Conservation (phyloP, 2,888 invertebrate species). For the Celastrina argiolus region DNA sequence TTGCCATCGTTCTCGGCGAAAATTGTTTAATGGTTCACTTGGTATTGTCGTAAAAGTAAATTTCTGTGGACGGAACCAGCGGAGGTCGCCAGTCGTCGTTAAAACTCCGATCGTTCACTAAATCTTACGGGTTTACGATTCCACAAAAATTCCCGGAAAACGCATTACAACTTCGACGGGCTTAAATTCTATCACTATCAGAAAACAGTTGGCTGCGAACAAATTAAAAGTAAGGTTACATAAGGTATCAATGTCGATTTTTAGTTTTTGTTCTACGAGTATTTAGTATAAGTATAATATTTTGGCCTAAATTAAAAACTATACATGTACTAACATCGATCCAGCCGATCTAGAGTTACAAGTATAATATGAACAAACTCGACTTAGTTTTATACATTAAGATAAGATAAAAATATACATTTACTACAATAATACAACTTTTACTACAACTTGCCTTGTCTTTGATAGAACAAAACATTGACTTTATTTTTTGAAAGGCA, state of each 20-base stretch:
- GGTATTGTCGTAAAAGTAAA: constrained; percentile 68
- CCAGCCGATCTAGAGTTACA: too few species aligned
- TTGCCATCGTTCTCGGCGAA: constrained; percentile 42
- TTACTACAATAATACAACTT: too few species aligned
- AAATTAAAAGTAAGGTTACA: neutral
- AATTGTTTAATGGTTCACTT: constrained; percentile 60
- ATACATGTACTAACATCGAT: too few species aligned
- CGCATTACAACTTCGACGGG: constrained; percentile 1
- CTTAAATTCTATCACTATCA: constrained; percentile 4
- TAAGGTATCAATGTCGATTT: neutral
- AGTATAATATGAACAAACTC: too few species aligned
- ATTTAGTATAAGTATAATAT: too few species aligned
- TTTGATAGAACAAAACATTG: too few species aligned
- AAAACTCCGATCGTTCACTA: constrained; percentile 67
- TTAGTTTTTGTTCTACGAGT: too few species aligned
- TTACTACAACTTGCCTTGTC: too few species aligned
- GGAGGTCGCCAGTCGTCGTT: constrained; percentile 58
- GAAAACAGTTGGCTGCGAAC: neutral
- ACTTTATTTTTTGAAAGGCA: too few species aligned
- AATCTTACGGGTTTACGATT: constrained; percentile 72
- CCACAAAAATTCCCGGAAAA: constrained; percentile 47
- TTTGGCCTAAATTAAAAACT: too few species aligned
- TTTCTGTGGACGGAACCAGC: constrained; percentile 45
- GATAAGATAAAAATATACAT: too few species aligned
- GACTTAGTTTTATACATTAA: too few species aligned